Percentiles rank a stretch among this genome's conserved stretches.
phyloP scores from a whole-genome alignment of 2,888 invertebrate species.

The Bhutanitis thaidina region DNA sequence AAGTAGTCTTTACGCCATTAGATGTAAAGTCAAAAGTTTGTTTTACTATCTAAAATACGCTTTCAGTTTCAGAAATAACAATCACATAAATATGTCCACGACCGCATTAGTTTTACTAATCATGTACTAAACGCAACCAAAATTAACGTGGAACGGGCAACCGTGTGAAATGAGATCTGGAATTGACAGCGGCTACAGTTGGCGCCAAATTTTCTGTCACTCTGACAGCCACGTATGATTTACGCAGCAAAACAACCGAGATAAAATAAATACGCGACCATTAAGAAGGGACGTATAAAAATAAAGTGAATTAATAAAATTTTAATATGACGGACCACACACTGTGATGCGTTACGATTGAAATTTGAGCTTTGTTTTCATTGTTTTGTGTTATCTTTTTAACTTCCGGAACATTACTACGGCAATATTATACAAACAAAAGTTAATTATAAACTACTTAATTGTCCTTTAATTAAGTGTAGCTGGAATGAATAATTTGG shows the following conservation, averaged over 20 bases:
- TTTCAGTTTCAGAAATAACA: slow-evolving; percentile 31
- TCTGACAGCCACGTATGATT: slow-evolving; percentile 54
- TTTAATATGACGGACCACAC: slow-evolving; percentile 58
- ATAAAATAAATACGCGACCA: slow-evolving; percentile 50
- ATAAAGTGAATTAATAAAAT: slow-evolving; percentile 54
- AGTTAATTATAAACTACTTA: slow-evolving; percentile 9
- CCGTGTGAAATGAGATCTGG: slow-evolving; percentile 38
- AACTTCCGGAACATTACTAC: slow-evolving; percentile 23
- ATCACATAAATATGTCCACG: slow-evolving; percentile 50
- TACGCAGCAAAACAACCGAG: slow-evolving; percentile 44
- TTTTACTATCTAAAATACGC: slow-evolving; percentile 24
- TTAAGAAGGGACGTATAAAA: slow-evolving; percentile 44
- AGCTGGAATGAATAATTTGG: not conserved
- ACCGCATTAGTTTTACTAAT: slow-evolving; percentile 46
- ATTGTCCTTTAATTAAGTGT: slow-evolving; percentile 5
- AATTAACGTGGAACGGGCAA: slow-evolving; percentile 33
- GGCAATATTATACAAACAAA: slow-evolving; percentile 13
- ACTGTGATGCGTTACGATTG: slow-evolving; percentile 39
- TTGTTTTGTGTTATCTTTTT: slow-evolving; percentile 25
- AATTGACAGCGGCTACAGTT: slow-evolving; percentile 41
- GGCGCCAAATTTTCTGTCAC: slow-evolving; percentile 65
- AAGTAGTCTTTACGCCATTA: slow-evolving; percentile 27
- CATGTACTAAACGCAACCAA: slow-evolving; percentile 48
- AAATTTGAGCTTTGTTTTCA: slow-evolving; percentile 24
- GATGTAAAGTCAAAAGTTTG: slow-evolving; percentile 35